Evolutionary conservation across 2,888 invertebrate species (phyloP).

Genomic region (Tromatobia lineatoria): DNA sequence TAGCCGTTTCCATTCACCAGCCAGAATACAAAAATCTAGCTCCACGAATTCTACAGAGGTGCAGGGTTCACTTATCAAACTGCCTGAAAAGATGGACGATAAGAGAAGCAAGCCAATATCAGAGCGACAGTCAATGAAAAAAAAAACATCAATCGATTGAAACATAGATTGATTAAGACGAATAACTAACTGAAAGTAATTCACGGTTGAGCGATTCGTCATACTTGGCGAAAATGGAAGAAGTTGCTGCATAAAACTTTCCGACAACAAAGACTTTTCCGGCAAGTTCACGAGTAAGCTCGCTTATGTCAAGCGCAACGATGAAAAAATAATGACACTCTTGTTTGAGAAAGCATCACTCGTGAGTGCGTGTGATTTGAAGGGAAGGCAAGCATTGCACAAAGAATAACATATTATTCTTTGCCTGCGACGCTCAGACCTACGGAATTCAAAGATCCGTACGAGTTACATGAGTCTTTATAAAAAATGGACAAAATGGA

Average conservation of each 20-base stretch:
- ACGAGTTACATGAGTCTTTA: background rate
- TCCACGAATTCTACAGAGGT: background rate
- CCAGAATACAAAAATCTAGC: background rate
- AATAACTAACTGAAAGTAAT: conserved; percentile 28
- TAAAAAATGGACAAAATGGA: background rate
- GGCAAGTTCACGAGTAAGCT: conserved; percentile 37
- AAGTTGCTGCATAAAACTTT: conserved; percentile 20
- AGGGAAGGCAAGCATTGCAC: conserved; percentile 47
- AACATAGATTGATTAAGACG: conserved; percentile 32
- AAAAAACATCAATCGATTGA: conserved; percentile 36
- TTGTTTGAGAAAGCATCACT: conserved; percentile 38
- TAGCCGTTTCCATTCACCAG: background rate
- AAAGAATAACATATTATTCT: conserved; percentile 17
- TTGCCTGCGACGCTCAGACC: background rate
- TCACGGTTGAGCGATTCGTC: conserved; percentile 12
- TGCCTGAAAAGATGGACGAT: background rate
- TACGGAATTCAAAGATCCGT: background rate
- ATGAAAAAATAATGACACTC: conserved; percentile 46
- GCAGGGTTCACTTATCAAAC: background rate
- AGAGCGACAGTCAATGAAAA: background rate
- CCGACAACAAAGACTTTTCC: conserved; percentile 46
- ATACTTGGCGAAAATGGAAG: conserved; percentile 47
- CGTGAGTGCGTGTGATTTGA: conserved; percentile 31
- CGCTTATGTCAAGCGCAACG: conserved; percentile 17
- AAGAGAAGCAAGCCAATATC: background rate